Percentiles rank a stretch among this genome's conserved stretches.
phyloP scores from a whole-genome alignment of 2,113 vertebrate species.

The Megaptera novaeangliae region DNA sequence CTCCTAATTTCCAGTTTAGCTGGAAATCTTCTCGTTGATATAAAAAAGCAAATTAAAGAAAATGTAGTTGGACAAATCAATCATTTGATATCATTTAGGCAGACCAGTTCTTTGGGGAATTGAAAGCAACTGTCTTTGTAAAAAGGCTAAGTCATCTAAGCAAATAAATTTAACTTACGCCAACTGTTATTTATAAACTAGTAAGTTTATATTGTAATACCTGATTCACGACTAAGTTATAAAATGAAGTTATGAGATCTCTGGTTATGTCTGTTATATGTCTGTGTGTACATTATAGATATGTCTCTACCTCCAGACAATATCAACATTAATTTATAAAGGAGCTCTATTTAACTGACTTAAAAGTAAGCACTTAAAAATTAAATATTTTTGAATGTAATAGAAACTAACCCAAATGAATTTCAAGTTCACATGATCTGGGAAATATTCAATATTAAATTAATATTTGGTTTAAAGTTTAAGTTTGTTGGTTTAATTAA shows the following conservation, averaged over 20 bases:
- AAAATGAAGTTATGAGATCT: neutral
- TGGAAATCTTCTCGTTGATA: neutral
- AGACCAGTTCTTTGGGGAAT: neutral
- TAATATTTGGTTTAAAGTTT: neutral
- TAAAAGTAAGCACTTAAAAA: neutral
- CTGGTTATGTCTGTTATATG: neutral
- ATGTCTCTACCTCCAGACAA: neutral
- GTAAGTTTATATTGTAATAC: neutral
- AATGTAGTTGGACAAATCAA: neutral
- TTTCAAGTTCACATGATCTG: neutral
- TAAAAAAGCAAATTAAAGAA: neutral
- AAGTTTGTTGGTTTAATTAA: neutral
- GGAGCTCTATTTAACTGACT: neutral
- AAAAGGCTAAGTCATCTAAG: neutral
- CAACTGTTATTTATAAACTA: neutral
- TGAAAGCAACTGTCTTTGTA: neutral
- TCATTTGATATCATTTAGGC: neutral
- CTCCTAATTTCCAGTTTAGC: neutral
- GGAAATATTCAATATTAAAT: neutral
- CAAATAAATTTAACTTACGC: neutral
- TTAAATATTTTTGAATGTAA: neutral
- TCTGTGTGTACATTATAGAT: neutral
- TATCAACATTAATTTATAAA: neutral
- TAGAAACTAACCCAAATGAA: neutral
- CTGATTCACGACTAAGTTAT: neutral